A percentile compares a stretch with the other conserved stretches of the same genome.
phyloP scores from a whole-genome alignment of 2,113 vertebrate species.

The Felis catus region DNA sequence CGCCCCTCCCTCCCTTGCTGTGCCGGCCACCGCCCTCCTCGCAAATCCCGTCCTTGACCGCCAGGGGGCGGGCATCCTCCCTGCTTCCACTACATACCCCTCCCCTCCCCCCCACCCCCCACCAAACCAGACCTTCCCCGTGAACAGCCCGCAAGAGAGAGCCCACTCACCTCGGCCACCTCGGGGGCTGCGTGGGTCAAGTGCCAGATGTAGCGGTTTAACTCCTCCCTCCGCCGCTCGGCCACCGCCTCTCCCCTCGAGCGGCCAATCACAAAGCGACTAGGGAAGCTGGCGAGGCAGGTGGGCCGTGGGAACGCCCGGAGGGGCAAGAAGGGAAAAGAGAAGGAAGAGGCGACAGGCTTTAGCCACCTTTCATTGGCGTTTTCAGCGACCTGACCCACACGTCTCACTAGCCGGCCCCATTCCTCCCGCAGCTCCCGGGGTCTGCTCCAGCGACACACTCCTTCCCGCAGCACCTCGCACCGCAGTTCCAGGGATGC shows the following conservation, averaged over 20 bases:
- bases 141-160: fast-evolving
- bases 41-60: neutral
- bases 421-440: neutral
- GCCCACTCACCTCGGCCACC: slow-evolving; percentile 91
- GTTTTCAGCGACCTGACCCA: neutral
- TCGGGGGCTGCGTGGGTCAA: slow-evolving; percentile 90
- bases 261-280: slow-evolving; percentile 95
- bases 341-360: neutral
- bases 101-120: neutral
- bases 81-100: fast-evolving
- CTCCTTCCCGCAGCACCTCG: neutral
- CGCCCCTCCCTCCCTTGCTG: fast-evolving
- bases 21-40: too few relatives aligned
- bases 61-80: too few relatives aligned
- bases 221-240: slow-evolving; percentile 92
- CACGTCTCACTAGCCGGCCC: neutral
- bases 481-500: neutral
- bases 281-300: slow-evolving; percentile 89
- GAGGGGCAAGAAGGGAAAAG: fast-evolving
- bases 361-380: neutral
- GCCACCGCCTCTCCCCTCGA: slow-evolving; percentile 93
- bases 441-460: neutral
- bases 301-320: fast-evolving
- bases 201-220: slow-evolving; percentile 97
- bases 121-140: fast-evolving